Evolutionary conservation across 2,888 invertebrate species (phyloP).

Genomic region (Trachelus tabidus): DNA sequence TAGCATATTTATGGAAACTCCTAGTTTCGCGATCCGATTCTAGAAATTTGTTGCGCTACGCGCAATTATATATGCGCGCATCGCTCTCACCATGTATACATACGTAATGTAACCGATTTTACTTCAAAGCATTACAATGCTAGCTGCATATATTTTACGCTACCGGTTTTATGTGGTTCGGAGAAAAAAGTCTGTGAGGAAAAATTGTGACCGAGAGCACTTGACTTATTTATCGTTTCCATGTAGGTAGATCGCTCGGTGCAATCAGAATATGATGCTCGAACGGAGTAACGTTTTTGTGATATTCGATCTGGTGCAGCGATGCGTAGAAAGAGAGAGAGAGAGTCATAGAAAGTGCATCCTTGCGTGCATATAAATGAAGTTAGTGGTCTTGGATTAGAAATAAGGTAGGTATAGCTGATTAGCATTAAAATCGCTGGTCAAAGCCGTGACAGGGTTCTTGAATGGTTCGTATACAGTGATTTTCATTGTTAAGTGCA

Average conservation of each 20-base stretch:
- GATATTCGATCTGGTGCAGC: constrained; percentile 3
- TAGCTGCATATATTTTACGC: background rate
- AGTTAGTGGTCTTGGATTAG: constrained; percentile 3
- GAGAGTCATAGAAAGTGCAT: constrained; percentile 35
- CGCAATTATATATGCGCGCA: constrained; percentile 39
- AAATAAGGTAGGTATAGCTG: background rate
- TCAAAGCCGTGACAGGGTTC: background rate
- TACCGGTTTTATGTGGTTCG: background rate
- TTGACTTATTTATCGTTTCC: background rate
- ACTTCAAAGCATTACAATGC: background rate
- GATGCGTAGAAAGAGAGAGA: constrained; percentile 20
- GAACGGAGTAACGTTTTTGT: constrained; percentile 16
- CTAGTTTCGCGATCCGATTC: background rate
- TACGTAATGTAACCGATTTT: constrained; percentile 1
- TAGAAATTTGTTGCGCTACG: constrained; percentile 38
- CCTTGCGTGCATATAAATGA: constrained; percentile 36
- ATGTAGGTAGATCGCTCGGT: background rate
- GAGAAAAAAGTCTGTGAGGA: background rate
- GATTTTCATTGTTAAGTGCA: background rate
- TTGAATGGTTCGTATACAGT: background rate
- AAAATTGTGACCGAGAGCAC: background rate
- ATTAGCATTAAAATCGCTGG: background rate
- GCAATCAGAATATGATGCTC: constrained; percentile 46
- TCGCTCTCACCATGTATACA: constrained; percentile 24
- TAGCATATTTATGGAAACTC: background rate